These are phyloP conservation scores for Alentia gelatinosa DNA, from an alignment of 2,888 invertebrate genomes.

Conservation along the genomic window DNA sequence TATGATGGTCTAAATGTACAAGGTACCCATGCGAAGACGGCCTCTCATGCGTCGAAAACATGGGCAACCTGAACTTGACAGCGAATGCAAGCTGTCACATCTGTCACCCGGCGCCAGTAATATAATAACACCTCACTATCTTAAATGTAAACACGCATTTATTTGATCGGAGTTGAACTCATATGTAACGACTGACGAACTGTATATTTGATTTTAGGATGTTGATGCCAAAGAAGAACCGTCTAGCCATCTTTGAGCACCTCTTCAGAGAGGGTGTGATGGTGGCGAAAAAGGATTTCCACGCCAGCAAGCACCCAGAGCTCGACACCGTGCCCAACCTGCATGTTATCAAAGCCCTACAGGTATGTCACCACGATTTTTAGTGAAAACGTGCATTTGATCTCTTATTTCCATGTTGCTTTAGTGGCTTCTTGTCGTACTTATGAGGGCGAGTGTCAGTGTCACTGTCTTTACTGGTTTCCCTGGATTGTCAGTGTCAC, in stretches of 20 bases:
- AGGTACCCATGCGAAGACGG: background rate
- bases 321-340: conserved; percentile 96
- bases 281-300: conserved; percentile 99
- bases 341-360: conserved; percentile 98
- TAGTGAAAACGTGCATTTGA: background rate
- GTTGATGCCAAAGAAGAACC: conserved; percentile 99
- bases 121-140: background rate
- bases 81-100: background rate
- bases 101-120: background rate
- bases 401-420: too few relatives aligned
- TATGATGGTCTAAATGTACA: background rate
- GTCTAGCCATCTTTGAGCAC: conserved; percentile 97
- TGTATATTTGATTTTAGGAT: conserved; percentile 87
- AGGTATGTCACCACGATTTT: conserved; percentile 84
- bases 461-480: too few relatives aligned
- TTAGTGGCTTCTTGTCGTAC: too few relatives aligned
- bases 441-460: too few relatives aligned
- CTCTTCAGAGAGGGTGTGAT: conserved; percentile 99
- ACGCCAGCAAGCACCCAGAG: conserved; percentile 98
- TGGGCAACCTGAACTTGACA: background rate
- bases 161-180: too few relatives aligned
- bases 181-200: too few relatives aligned
- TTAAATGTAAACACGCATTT: background rate
- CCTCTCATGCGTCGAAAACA: background rate
- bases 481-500: too few relatives aligned